A percentile compares a stretch with the other conserved stretches of the same genome.
These are phyloP conservation scores for Ooceraea biroi DNA, from an alignment of 1,140 invertebrate species.

Conservation along the genomic window DNA sequence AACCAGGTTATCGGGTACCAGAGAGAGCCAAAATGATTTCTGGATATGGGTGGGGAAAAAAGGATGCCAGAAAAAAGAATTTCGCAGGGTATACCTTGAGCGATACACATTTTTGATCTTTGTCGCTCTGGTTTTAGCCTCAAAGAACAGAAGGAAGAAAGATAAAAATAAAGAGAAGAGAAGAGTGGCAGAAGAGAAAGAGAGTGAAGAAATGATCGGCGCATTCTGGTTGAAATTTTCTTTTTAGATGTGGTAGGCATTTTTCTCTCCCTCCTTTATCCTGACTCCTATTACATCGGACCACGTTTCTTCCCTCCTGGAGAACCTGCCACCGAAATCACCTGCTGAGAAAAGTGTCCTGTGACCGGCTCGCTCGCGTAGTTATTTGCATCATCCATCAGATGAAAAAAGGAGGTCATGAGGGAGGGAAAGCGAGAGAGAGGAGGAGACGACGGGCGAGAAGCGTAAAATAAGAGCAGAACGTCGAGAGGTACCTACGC, in stretches of 20 bases:
- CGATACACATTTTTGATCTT: conserved; percentile 76
- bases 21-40: too few species aligned
- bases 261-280: not conserved
- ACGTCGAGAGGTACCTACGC: conserved; percentile 36
- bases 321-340: conserved; percentile 75
- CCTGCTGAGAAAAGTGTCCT: conserved; percentile 83
- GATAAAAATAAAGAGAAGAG: not conserved
- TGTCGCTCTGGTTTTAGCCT: conserved; percentile 55
- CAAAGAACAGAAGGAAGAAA: conserved; percentile 10
- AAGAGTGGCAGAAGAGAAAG: not conserved
- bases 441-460: conserved; percentile 27
- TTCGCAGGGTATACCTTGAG: too few species aligned
- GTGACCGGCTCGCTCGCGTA: conserved; percentile 75
- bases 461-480: conserved; percentile 44
- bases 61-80: not conserved
- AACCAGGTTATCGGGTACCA: too few species aligned
- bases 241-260: too few species aligned
- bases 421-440: conserved; percentile 9
- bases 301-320: conserved; percentile 55
- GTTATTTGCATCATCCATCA: conserved; percentile 85
- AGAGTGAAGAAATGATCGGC: conserved; percentile 4
- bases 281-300: conserved; percentile 21
- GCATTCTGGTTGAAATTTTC: too few species aligned
- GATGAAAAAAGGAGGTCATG: conserved; percentile 57
- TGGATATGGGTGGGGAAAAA: not conserved